phyloP scores from a whole-genome alignment of 2,888 invertebrate genomes.

The Ceramica pisi region DNA sequence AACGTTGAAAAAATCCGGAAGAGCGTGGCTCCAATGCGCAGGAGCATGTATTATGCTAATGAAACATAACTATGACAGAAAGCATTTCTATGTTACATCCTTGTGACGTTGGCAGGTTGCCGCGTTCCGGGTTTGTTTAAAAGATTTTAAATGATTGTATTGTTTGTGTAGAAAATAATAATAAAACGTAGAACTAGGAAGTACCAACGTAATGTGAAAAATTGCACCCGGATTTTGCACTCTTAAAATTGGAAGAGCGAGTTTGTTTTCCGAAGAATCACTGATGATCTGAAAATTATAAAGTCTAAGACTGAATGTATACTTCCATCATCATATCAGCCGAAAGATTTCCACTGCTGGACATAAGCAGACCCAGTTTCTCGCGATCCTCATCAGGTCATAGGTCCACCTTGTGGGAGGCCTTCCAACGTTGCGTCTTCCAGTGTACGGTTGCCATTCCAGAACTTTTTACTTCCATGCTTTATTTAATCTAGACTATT shows the following conservation, averaged over 20 bases:
- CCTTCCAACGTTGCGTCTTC: no score
- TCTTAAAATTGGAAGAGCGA: not conserved
- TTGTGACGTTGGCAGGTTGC: conserved; percentile 70
- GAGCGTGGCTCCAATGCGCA: conserved; percentile 71
- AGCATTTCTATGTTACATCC: conserved; percentile 87
- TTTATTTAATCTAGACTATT: no score
- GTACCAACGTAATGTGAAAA: not conserved
- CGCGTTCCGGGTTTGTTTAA: conserved; percentile 67
- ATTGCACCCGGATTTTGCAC: not conserved
- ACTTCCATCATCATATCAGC: no score
- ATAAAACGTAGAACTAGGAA: not conserved
- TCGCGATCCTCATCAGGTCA: no score
- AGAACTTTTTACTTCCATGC: no score
- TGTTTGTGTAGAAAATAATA: conserved; percentile 11
- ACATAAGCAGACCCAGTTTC: no score
- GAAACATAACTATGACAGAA: conserved; percentile 81
- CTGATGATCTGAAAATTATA: no score
- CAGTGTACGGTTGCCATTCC: no score
- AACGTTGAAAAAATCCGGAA: conserved; percentile 83
- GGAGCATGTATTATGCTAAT: conserved; percentile 86
- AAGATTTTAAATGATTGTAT: conserved; percentile 23
- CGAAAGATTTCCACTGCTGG: no score
- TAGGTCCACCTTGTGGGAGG: no score
- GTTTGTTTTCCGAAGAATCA: not conserved
- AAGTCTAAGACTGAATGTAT: no score